These are phyloP conservation scores for Drosophila vallismaia DNA, from an alignment of 2,888 invertebrate genomes.

Conservation along the genomic window DNA sequence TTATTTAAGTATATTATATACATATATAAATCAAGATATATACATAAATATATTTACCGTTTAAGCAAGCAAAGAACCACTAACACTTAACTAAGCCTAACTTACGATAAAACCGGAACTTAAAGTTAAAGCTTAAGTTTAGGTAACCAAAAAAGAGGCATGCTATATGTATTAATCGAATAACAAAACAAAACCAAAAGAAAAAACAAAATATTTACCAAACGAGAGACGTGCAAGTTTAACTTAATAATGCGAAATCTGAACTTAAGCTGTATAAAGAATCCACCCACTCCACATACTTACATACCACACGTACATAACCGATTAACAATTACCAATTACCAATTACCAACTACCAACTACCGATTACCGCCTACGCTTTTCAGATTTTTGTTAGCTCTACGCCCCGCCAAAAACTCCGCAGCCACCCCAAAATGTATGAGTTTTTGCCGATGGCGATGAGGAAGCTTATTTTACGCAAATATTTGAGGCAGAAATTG, in stretches of 20 bases:
- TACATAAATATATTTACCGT: constrained; percentile 59
- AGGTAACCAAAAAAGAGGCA: constrained; percentile 57
- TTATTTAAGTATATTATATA: constrained; percentile 65
- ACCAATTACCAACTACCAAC: constrained; percentile 6
- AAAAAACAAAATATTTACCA: constrained; percentile 57
- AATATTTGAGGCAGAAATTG: constrained; percentile 11
- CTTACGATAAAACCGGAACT: constrained; percentile 64
- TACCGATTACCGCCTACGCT: constrained; percentile 22
- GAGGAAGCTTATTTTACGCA: constrained; percentile 7
- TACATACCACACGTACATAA: constrained; percentile 25
- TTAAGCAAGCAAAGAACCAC: constrained; percentile 80
- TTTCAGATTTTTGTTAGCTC: constrained; percentile 35
- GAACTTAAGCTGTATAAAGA: constrained; percentile 62
- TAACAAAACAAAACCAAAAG: constrained; percentile 39
- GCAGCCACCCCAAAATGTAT: constrained; percentile 52
- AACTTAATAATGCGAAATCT: constrained; percentile 50
- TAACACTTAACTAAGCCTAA: constrained; percentile 76
- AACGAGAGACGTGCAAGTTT: constrained; percentile 57
- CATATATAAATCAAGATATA: constrained; percentile 49
- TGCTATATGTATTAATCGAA: constrained; percentile 59
- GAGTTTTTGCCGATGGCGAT: constrained; percentile 51
- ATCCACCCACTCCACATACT: constrained; percentile 35
- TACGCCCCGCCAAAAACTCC: constrained; percentile 45
- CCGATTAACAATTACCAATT: constrained; percentile 10
- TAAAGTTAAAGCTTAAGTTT: constrained; percentile 57